Evolutionary conservation across 2,797 vertebrate genomes (phyloP).

Genomic region (Vireo griseus): DNA sequence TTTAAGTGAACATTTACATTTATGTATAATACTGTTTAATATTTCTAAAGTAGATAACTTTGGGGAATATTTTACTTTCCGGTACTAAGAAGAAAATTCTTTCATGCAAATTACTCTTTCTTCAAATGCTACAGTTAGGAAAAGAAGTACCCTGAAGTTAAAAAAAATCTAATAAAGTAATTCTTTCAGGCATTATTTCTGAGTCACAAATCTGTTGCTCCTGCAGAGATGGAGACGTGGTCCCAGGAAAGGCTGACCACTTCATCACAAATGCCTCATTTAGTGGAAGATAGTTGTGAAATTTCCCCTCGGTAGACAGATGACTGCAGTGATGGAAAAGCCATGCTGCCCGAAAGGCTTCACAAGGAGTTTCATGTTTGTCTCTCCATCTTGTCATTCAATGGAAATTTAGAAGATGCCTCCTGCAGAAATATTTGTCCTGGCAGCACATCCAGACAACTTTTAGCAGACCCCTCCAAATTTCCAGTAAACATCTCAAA

Average conservation of each 20-base stretch:
- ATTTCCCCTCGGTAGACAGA: not conserved
- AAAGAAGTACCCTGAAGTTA: not conserved
- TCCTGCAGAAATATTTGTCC: not conserved
- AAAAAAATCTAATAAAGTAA: not conserved
- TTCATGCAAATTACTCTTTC: not conserved
- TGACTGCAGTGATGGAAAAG: not conserved
- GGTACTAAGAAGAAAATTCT: not conserved
- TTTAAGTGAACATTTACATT: not conserved
- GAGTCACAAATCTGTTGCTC: not conserved
- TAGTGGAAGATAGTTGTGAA: not conserved
- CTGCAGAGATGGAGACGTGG: accelerated
- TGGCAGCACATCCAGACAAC: not conserved
- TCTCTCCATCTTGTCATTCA: accelerated
- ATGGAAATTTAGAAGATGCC: not conserved
- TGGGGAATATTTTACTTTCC: not conserved
- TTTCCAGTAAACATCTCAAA: not conserved
- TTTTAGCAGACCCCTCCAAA: not conserved
- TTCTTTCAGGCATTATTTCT: not conserved
- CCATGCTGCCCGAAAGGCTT: not conserved
- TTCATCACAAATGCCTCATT: not conserved
- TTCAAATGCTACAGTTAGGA: not conserved
- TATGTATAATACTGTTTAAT: not conserved
- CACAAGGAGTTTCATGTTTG: accelerated
- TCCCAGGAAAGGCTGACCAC: not conserved
- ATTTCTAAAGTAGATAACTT: not conserved